These are phyloP conservation scores for Heterotilapia buettikoferi DNA, from an alignment of 2,113 vertebrate species.

Conservation along the genomic window DNA sequence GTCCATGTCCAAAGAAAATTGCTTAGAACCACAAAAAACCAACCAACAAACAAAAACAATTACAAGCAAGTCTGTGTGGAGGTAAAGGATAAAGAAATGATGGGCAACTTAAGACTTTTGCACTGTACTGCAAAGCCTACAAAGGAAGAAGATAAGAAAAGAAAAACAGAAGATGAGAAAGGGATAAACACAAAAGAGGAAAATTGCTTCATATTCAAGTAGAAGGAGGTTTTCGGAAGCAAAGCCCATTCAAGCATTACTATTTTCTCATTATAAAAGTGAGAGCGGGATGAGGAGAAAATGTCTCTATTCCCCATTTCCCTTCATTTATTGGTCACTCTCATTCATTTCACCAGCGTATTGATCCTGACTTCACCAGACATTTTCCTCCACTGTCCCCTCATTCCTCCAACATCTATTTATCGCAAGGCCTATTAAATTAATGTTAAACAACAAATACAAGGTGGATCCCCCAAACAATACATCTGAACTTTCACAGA, in stretches of 20 bases:
- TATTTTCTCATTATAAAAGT: conserved; percentile 50
- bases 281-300: conserved; percentile 8
- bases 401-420: not conserved
- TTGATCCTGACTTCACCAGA: conserved; percentile 30
- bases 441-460: conserved; percentile 1
- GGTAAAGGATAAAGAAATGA: not conserved
- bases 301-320: conserved; percentile 13
- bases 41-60: not conserved
- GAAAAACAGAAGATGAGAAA: not conserved
- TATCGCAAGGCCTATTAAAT: not conserved
- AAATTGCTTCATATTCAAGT: conserved; percentile 7
- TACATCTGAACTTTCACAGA: not conserved
- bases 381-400: not conserved
- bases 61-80: not conserved
- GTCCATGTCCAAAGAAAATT: not conserved
- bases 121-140: not conserved
- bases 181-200: not conserved
- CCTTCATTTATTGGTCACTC: conserved; percentile 34
- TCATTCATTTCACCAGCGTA: conserved; percentile 17
- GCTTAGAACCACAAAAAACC: not conserved
- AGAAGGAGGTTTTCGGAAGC: conserved; percentile 2
- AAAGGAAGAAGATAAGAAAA: not conserved
- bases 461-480: not conserved
- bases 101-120: not conserved
- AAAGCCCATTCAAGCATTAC: conserved; percentile 46